phyloP scores from a whole-genome alignment of 2,888 invertebrate species.

The Aricia artaxerxes region DNA sequence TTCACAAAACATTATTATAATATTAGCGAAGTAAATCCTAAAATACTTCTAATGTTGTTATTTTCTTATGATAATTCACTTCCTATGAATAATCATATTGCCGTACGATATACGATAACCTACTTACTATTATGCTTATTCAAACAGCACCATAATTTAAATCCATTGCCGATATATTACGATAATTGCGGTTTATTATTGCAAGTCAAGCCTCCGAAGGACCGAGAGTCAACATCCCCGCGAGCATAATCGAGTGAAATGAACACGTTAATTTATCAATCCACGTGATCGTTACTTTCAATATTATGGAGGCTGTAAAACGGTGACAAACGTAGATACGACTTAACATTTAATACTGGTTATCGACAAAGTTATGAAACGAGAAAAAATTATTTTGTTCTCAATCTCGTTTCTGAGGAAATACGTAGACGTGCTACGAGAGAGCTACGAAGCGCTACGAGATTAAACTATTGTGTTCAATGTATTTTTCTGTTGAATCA shows the following conservation, averaged over 20 bases:
- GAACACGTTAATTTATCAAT: slow-evolving; percentile 46
- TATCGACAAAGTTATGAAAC: slow-evolving; percentile 52
- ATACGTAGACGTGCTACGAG: slow-evolving; percentile 48
- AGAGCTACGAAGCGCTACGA: slow-evolving; percentile 48
- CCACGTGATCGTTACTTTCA: slow-evolving; percentile 59
- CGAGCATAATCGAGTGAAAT: slow-evolving; percentile 11
- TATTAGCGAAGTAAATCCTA: no score
- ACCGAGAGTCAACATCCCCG: not conserved
- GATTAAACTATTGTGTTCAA: not conserved
- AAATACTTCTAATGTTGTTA: no score
- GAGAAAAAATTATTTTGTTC: slow-evolving; percentile 4
- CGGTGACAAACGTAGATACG: slow-evolving; percentile 62
- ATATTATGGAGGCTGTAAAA: slow-evolving; percentile 55
- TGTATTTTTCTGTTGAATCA: not conserved
- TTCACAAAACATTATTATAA: no score
- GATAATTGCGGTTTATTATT: not conserved
- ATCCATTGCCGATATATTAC: not conserved
- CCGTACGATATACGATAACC: no score
- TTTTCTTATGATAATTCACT: no score
- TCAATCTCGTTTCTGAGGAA: slow-evolving; percentile 5
- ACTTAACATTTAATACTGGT: slow-evolving; percentile 58
- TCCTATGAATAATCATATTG: no score
- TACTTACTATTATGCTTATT: not conserved
- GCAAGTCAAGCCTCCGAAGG: not conserved
- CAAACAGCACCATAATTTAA: not conserved